Conservation (phyloP, 1,140 invertebrate species). For the Aethina tumida region DNA sequence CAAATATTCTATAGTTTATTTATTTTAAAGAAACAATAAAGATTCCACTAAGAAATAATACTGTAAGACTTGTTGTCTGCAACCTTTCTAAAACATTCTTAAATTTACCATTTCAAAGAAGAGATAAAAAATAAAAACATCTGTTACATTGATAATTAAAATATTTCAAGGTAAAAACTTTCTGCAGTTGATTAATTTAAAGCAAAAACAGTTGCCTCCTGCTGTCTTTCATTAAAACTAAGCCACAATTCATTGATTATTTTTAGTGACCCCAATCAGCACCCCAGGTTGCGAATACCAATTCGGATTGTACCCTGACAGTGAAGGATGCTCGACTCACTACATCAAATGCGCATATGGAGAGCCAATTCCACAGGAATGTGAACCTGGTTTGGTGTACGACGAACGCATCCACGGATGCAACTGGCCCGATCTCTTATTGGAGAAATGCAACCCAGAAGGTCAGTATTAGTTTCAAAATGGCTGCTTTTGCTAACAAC, state of each 20-base stretch:
- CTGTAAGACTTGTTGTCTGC: no score
- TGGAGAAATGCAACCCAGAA: slow-evolving; percentile 80
- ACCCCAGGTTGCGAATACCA: slow-evolving; percentile 76
- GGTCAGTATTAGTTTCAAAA: slow-evolving; percentile 38
- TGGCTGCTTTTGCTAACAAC: not conserved
- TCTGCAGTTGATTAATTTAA: not conserved
- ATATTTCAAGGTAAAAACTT: no score
- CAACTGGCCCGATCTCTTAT: slow-evolving; percentile 86
- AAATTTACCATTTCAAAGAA: no score
- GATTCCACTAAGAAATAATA: no score
- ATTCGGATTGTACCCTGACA: slow-evolving; percentile 78
- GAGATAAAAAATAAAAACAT: no score
- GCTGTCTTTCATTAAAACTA: not conserved
- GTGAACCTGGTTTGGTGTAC: slow-evolving; percentile 79
- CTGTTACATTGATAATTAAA: no score
- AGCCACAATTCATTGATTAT: slow-evolving; percentile 3
- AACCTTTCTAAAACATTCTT: no score
- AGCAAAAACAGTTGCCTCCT: not conserved
- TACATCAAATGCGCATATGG: slow-evolving; percentile 82
- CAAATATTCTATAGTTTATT: no score
- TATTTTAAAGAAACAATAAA: no score
- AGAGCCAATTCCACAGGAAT: slow-evolving; percentile 63
- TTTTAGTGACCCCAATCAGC: slow-evolving; percentile 67
- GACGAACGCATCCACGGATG: slow-evolving; percentile 80
- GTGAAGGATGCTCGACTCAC: slow-evolving; percentile 66